Evolutionary conservation across 2,888 invertebrate species (phyloP), one percentile per base, ranked within the genome.

Genomic region (Plagodis pulveraria): DNA sequence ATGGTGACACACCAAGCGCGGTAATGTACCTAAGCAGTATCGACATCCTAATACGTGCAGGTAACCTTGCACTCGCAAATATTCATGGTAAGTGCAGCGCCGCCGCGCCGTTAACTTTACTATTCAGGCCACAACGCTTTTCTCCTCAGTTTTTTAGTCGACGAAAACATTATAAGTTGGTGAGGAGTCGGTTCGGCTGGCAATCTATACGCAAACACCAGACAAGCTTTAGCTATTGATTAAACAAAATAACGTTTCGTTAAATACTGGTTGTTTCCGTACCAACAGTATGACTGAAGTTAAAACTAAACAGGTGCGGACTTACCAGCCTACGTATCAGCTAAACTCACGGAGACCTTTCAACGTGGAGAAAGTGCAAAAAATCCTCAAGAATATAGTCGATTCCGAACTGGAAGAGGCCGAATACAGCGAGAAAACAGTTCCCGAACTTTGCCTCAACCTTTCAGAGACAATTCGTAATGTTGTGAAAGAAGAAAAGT

Each of bases 291-390:
- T 87, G 87, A 77, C 85, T 57, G 85, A 86, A 58, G 69, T 53
- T 11, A 81, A 80, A 60, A 59, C 72, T 35, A 89, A 88, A 80
- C 90, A 90, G 91, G 81, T 89, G 40, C 81, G 91, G 58, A 86
- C 73, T 22, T 95, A 93, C 75, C 94, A 94, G 80, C 96, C 96
- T 55, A 94, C 94, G 0, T 96, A 95, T 76, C 94, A 94, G 70
- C 77, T 96, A 43, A 93, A 95, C 58, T 88, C 96, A 0, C 93
- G 93, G 58, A 94, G 94, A 68, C 93, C 93, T 2, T 96, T 96
- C 76, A 94, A 94, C 70, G 80, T 85, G 8, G 95, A 95, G 72
- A 88, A 87, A 52, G 94, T 96, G 4, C 87, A 94, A 70, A 93
- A 91, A 73, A 93, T 95, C 53, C 81, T 96, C 8, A 88, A 93